These are phyloP conservation scores for Dasypus novemcinctus DNA, from an alignment of 2,113 vertebrate species.

Conservation along the genomic window DNA sequence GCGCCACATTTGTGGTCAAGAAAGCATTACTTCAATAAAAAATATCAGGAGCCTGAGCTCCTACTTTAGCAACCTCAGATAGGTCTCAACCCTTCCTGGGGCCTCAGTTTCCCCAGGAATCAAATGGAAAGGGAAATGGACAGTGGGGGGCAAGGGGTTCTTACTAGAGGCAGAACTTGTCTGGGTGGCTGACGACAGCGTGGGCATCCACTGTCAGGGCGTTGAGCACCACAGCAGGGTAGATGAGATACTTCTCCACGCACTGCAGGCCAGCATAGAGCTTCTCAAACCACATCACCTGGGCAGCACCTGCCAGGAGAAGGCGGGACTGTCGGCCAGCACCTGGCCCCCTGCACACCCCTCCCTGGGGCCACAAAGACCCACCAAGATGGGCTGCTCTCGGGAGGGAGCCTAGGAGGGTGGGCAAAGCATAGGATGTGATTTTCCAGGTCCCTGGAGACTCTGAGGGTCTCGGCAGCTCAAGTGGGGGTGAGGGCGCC, in stretches of 20 bases:
- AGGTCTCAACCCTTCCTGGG: background rate
- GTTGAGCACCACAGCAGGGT: conserved; percentile 92
- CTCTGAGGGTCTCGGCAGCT: background rate
- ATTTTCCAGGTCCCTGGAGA: background rate
- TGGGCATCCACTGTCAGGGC: conserved; percentile 92
- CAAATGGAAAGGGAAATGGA: fast-evolving
- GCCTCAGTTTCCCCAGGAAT: background rate
- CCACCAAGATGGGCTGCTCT: background rate
- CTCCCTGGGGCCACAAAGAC: background rate
- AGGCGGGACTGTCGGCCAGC: fast-evolving
- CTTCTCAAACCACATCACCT: conserved; percentile 97
- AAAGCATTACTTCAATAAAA: background rate
- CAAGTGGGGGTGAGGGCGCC: background rate
- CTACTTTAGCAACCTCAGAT: background rate
- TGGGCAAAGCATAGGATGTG: fast-evolving
- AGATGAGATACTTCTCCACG: conserved; percentile 92
- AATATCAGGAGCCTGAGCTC: background rate
- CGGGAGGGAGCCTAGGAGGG: background rate
- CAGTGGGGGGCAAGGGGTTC: background rate
- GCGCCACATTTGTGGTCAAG: background rate
- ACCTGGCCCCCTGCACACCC: fast-evolving
- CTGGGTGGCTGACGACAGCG: conserved; percentile 85
- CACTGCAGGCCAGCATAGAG: conserved; percentile 93
- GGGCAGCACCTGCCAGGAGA: conserved; percentile 86
- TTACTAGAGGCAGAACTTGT: conserved; percentile 92